phyloP scores from a whole-genome alignment of 2,113 vertebrate genomes.

The Buteo buteo region DNA sequence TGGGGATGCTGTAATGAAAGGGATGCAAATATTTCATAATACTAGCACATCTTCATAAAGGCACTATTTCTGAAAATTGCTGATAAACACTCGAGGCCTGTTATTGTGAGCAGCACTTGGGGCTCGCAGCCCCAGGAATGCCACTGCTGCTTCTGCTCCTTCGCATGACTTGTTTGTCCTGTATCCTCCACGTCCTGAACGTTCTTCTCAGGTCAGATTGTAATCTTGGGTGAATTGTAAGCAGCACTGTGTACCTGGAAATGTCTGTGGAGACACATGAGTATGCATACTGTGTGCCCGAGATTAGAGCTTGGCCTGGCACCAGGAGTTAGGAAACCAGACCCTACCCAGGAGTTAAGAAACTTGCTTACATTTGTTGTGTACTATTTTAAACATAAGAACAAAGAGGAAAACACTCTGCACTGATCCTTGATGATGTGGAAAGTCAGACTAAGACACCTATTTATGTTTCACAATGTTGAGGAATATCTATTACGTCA shows the following conservation, averaged over 20 bases:
- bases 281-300: neutral
- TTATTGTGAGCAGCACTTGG: neutral
- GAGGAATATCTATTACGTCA: conserved; percentile 51
- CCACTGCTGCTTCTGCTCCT: neutral
- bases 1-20: conserved; percentile 29
- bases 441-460: conserved; percentile 46
- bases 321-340: conserved; percentile 44
- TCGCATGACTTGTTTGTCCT: neutral
- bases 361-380: conserved; percentile 46
- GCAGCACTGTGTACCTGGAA: conserved; percentile 43
- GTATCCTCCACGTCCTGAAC: neutral
- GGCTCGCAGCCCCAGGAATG: neutral
- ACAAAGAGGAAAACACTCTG: conserved; percentile 51
- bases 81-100: neutral
- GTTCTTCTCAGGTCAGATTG: conserved; percentile 24
- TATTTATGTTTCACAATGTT: conserved; percentile 52
- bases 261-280: conserved; percentile 2
- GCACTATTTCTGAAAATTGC: neutral
- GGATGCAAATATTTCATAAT: conserved; percentile 28
- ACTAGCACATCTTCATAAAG: neutral
- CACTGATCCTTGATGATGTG: conserved; percentile 40
- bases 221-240: conserved; percentile 26
- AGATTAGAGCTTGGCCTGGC: conserved; percentile 40
- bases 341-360: conserved; percentile 42
- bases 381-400: conserved; percentile 60